Conservation (phyloP, 2,113 vertebrate species). For the Hemiscyllium ocellatum region DNA sequence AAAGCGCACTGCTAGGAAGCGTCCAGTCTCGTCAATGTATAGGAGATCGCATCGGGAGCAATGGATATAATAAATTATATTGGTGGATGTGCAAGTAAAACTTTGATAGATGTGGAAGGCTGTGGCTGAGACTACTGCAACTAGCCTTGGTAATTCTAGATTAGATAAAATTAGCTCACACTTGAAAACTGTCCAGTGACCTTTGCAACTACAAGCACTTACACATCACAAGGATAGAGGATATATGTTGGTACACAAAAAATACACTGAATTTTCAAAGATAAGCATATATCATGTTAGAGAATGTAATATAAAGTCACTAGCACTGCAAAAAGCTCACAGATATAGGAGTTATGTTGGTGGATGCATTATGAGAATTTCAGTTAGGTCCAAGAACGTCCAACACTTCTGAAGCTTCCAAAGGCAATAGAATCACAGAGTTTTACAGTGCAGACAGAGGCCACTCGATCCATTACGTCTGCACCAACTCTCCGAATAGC, state of each 20-base stretch:
- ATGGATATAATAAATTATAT: no score
- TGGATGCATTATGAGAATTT: neutral
- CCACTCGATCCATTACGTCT: no score
- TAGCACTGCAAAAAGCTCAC: neutral
- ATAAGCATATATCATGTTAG: neutral
- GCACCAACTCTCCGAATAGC: no score
- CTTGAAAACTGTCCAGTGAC: neutral
- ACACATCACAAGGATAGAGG: neutral
- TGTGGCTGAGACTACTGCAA: no score
- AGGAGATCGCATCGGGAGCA: no score
- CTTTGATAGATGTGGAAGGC: no score
- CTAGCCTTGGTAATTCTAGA: no score
- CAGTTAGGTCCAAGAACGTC: no score
- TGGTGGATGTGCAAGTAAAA: no score
- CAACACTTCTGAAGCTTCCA: neutral
- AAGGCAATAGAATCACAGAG: neutral
- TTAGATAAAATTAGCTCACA: constrained; percentile 11
- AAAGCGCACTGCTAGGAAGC: no score
- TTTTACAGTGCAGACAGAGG: neutral
- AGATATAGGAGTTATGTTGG: neutral
- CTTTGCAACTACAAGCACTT: constrained; percentile 17
- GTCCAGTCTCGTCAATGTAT: no score
- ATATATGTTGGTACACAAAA: neutral
- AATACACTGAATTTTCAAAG: constrained; percentile 12
- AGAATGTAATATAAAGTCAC: neutral